Conservation (phyloP, 1,140 invertebrate species). For the Drosophila obscura region DNA sequence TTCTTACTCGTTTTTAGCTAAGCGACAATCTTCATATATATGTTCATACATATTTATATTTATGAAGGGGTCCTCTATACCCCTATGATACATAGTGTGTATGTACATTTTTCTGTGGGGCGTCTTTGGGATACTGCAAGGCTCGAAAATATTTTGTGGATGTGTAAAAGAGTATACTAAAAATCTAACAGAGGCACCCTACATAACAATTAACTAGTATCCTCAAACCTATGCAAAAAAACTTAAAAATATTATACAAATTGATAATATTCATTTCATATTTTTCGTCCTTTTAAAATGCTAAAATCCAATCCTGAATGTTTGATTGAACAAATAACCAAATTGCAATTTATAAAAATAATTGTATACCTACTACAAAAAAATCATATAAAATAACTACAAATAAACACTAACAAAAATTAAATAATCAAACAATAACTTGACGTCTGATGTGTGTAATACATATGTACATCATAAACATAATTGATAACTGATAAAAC, state of each 20-base stretch:
- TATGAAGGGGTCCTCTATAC: too few relatives aligned
- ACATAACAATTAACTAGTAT: constrained; percentile 1
- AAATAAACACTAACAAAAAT: constrained; percentile 8
- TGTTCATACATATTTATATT: too few relatives aligned
- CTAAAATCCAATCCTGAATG: constrained; percentile 61
- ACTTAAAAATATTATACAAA: constrained; percentile 42
- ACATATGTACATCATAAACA: constrained; percentile 4
- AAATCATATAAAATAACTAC: constrained; percentile 5
- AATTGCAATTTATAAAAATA: constrained; percentile 32
- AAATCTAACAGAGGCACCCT: neutral
- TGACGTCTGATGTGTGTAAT: constrained; percentile 11
- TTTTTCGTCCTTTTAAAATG: constrained; percentile 68
- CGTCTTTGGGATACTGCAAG: too few relatives aligned
- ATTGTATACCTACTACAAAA: constrained; percentile 10
- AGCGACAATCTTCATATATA: too few relatives aligned
- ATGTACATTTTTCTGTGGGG: neutral
- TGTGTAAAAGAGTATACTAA: neutral
- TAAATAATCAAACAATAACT: constrained; percentile 18
- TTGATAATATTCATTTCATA: constrained; percentile 70
- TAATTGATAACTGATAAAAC: constrained; percentile 20
- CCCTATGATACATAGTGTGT: too few relatives aligned
- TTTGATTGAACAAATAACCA: constrained; percentile 60
- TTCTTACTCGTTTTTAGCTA: too few relatives aligned
- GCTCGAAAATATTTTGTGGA: too few relatives aligned
- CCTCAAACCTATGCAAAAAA: constrained; percentile 15